A percentile compares a stretch with the other conserved stretches of the same genome.
These are phyloP conservation scores for Nephrotoma guestfalica DNA, from an alignment of 2,888 invertebrate genomes.

Conservation along the genomic window DNA sequence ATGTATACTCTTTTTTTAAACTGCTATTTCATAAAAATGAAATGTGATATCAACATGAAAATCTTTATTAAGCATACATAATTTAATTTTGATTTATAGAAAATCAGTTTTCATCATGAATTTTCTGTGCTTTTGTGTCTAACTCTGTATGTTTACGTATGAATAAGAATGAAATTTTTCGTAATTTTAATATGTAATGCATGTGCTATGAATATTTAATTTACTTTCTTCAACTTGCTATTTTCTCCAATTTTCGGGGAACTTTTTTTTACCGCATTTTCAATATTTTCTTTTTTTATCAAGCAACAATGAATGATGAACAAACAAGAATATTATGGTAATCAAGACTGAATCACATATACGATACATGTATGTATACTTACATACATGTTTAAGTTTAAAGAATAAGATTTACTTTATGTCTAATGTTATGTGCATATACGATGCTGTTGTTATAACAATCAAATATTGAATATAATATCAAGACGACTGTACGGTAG, in stretches of 20 bases:
- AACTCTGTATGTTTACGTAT: neutral
- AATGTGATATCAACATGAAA: neutral
- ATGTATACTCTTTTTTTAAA: neutral
- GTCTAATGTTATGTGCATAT: neutral
- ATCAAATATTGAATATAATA: neutral
- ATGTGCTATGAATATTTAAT: neutral
- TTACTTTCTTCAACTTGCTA: neutral
- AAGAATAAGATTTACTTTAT: neutral
- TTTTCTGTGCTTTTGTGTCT: neutral
- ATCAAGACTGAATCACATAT: neutral
- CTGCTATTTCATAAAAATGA: neutral
- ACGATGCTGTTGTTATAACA: neutral
- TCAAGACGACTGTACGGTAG: neutral
- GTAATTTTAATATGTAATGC: neutral
- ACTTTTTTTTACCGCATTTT: neutral
- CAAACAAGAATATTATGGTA: neutral
- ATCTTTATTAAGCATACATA: neutral
- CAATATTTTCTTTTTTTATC: neutral
- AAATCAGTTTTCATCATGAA: neutral
- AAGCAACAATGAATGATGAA: neutral
- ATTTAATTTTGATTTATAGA: neutral
- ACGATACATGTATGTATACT: neutral
- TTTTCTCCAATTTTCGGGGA: neutral
- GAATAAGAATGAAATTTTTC: neutral
- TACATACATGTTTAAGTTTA: neutral